Base-by-base conservation (phyloP, 53 echinoderm and acorn worm genomes). In the Holothuria leucospilota region DNA sequence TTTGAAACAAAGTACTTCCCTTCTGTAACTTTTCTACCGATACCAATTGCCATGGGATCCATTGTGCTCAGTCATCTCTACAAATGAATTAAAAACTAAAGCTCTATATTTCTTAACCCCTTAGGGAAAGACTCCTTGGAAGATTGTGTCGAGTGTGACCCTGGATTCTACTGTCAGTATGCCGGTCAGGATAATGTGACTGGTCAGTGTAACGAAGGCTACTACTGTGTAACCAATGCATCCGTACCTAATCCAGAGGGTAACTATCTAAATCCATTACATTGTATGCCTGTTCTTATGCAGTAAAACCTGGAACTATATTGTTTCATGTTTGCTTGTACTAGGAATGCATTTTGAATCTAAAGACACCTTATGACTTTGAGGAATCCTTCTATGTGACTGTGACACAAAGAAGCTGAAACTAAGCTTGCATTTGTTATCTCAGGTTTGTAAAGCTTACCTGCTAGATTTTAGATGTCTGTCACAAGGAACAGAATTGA, bases 91-190 rank as follows among this genome's bases (percentile, higher is more conserved):
- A 9, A 46, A 46, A 46, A 46, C 2, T 0, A 8, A 46, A 28
- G 3, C 6, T 64, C 7, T 64, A 25, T 11, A 0, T 13, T 67
- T 29, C 14, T 49, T 38, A 41, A 67, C 25, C 29, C 42, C 69
- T 12, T 82, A 96, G 96, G 96, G 75, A 95, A 95, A 40, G 95
- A 97, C 52, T 82, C 89, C 18, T 29, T 84, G 21, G 84, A 29
- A 42, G 97, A 97, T 78, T 97, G 97, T 80, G 86, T 84, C 7
- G 90, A 85, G 21, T 95, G 97, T 68, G 97, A 97, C 80, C 95
- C 95, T 25, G 93, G 97, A 13, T 97, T 84, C 78, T 97, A 97
- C 85, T 97, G 97, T 62, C 91, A 91, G 88, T 95, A 82, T 46
- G 83, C 89, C 49, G 97, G 97, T 53, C 97, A 95, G 62, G 46